Evolutionary conservation across 2,113 vertebrate species (phyloP), one percentile per base, ranked within the genome.

Genomic region (Budorcas taxicolor): DNA sequence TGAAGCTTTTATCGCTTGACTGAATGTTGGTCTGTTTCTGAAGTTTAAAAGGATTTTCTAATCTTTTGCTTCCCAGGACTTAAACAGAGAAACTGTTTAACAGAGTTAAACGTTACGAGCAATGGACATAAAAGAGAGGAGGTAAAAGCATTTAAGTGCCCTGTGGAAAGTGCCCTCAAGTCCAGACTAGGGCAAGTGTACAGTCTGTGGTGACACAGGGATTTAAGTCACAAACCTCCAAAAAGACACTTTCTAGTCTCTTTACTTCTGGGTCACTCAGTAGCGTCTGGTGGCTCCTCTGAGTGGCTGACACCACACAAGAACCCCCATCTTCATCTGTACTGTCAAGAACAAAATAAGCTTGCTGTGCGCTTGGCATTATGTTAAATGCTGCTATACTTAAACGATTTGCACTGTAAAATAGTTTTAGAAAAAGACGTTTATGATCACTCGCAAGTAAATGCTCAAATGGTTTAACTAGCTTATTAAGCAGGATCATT

Each of bases 401-500:
- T 86, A 62, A 88, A 88, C 80, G 58, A 94, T 94, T 57, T 93
- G 31, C 50, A 23, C 60, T 36, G 14, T 29, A 58, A 96, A 90
- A 58, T 29, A 57, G 40, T 94, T 76, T 94, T n/a, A 89, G 67
- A 81, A 92, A 96, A 93, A 92, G 88, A 89, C 60, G 45, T 58
- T 80, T 92, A 64, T 80, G 85, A 94, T 76, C 89, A 87, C 31
- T 94, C 62, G 83, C 81, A 88, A 95, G 47, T 86, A 62, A 96
- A 58, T 93, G 67, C 33, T 91, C 80, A 85, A 81, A 76, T 85
- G 83, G 92, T 87, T 47, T 97, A 94, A 97, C 6, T 62, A 97
- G 90, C 86, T 97, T 95, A 97, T 94, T 97, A 97, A 94, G 87
- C 98, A 97, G 86, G 71, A 50, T 67, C 97, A 97, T 91, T 97